Base-by-base conservation (phyloP, 2,888 invertebrate genomes). In the Galeruca laticollis region DNA sequence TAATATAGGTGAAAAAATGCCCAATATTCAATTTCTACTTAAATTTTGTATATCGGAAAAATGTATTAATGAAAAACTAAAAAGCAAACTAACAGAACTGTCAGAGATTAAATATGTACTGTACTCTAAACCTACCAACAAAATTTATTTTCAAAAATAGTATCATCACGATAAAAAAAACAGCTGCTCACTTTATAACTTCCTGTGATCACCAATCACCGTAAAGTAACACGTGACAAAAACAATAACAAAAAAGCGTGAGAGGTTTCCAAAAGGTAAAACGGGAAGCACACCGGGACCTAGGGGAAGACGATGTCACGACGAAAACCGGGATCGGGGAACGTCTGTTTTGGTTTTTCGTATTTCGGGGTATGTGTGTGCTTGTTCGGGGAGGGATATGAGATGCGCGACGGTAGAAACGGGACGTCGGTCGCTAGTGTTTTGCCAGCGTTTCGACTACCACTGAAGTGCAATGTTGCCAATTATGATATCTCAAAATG, bases 321-420 rank as follows among this genome's bases (percentile, higher is more conserved):
- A 56, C 64, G 64, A 64, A 57, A 59, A 66, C 59, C 66, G 66
- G 66, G 66, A 66, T 66, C 18, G 33, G 15, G 31, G 52, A 66
- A 66, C 66, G 66, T 66, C 66, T 66, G 66, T 59, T 66, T 66
- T 51, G 66, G 37, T 65, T 66, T 64, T 66, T 65, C 65, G 33
- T 43, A 18, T 65, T 65, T 59, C 18, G 35, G 66, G 59, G 66
- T 37, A 51, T 57, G 35, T 57, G 35, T 57, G 18, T 11, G 56
- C 15, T 20, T 33, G 18, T 47, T 18, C 56, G 35, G 59, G 66
- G 51, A 66, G 59, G 66, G 66, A 66, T 60, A 51, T 21, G 43
- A 54, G 43, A 63, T 66, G 66, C 31, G 66, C 66, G 66, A 47
- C 59, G 57, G 33, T 49, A 47, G 65, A 66, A 61, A 61, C 49